These are phyloP conservation scores for Sycophila texana DNA, from an alignment of 2,888 invertebrate genomes.

Conservation along the genomic window DNA sequence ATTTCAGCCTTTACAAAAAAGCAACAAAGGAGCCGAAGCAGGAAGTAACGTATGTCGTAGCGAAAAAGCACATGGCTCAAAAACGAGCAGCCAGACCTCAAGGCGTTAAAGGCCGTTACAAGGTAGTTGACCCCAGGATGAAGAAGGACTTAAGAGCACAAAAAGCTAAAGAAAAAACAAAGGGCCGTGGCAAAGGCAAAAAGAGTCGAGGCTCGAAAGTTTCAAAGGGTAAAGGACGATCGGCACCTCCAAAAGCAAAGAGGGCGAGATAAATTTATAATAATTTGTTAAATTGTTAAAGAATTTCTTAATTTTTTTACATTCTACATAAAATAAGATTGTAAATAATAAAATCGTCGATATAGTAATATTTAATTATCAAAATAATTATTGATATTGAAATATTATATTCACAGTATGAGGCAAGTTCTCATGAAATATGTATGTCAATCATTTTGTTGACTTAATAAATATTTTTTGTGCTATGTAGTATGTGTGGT, in stretches of 20 bases:
- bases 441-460: slow-evolving; percentile 18
- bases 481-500: neutral
- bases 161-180: slow-evolving; percentile 81
- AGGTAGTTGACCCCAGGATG: slow-evolving; percentile 96
- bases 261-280: slow-evolving; percentile 50
- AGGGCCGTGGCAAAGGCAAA: slow-evolving; percentile 66
- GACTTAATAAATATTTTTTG: slow-evolving; percentile 25
- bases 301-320: slow-evolving; percentile 27
- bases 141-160: slow-evolving; percentile 92
- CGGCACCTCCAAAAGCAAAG: slow-evolving; percentile 56
- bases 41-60: slow-evolving; percentile 94
- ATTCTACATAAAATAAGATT: slow-evolving; percentile 42
- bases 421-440: slow-evolving; percentile 12
- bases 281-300: slow-evolving; percentile 33
- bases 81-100: slow-evolving; percentile 87
- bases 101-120: slow-evolving; percentile 94
- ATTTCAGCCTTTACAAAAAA: slow-evolving; percentile 90
- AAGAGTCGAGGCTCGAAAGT: slow-evolving; percentile 36
- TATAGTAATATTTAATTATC: slow-evolving; percentile 26
- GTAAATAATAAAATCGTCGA: slow-evolving; percentile 51
- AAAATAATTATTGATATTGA: slow-evolving; percentile 12
- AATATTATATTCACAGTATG: slow-evolving; percentile 21
- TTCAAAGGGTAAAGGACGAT: slow-evolving; percentile 50
- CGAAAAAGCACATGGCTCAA: slow-evolving; percentile 89
- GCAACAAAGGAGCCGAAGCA: slow-evolving; percentile 90